A percentile compares a stretch with the other conserved stretches of the same genome.
These are phyloP conservation scores for Mechanitis mazaeus DNA, from an alignment of 2,888 invertebrate species.

Conservation along the genomic window DNA sequence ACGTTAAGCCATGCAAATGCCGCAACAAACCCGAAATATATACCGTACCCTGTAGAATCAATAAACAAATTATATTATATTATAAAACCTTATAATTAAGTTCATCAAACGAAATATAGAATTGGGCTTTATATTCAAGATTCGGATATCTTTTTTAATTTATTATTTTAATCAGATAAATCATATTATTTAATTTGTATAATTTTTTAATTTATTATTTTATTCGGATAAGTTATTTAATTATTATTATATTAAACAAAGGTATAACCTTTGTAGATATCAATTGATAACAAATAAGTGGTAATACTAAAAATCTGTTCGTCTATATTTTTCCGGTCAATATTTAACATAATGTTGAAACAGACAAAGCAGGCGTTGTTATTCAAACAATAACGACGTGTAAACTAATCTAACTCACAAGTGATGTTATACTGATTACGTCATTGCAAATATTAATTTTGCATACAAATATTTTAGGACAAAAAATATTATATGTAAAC, in stretches of 20 bases:
- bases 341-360: conserved; percentile 6
- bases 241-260: no score
- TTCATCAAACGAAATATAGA: conserved; percentile 16
- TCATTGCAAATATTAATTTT: conserved; percentile 12
- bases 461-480: conserved; percentile 1
- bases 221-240: no score
- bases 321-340: conserved; percentile 4
- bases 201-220: no score
- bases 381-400: conserved; percentile 13
- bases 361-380: conserved; percentile 10
- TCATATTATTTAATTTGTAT: no score
- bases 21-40: conserved; percentile 82
- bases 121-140: no score
- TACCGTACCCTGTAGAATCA: conserved; percentile 78
- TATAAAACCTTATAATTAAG: conserved; percentile 31
- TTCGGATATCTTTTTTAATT: no score
- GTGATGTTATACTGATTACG: conserved; percentile 9
- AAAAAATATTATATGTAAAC: conserved; percentile 3
- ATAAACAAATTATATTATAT: conserved; percentile 34
- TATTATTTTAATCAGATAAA: no score
- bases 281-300: background rate
- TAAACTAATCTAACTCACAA: conserved; percentile 9
- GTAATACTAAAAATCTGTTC: conserved; percentile 4
- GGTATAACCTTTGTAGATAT: background rate
- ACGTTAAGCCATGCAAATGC: conserved; percentile 87